A percentile compares a stretch with the other conserved stretches of the same genome.
Conservation (phyloP, 2,797 vertebrate genomes). For the Cyprinodon diabolis region DNA sequence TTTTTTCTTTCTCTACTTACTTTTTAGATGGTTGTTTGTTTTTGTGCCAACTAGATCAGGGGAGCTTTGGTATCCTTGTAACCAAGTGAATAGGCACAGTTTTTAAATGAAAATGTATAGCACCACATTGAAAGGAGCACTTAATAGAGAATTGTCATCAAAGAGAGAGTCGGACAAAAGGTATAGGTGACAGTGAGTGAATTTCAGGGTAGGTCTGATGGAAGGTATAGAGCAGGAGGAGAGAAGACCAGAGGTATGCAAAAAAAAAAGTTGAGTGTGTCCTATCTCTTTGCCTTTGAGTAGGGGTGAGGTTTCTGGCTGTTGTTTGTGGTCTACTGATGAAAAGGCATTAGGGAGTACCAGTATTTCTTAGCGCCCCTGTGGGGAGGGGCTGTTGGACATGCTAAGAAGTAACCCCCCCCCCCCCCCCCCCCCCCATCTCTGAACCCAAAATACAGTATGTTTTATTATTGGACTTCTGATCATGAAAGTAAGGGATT, state of each 20-base stretch:
- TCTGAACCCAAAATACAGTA: too few relatives aligned
- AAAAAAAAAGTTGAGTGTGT: slow-evolving; percentile 22
- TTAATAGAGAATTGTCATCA: slow-evolving; percentile 50
- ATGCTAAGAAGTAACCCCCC: too few relatives aligned
- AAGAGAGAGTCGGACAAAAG: slow-evolving; percentile 44
- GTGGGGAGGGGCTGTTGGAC: too few relatives aligned
- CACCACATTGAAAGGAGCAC: slow-evolving; percentile 44
- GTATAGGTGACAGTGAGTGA: slow-evolving; percentile 25
- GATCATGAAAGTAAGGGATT: too few relatives aligned
- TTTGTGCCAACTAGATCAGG: slow-evolving; percentile 67
- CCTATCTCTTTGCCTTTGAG: too few relatives aligned
- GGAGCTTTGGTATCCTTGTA: slow-evolving; percentile 60
- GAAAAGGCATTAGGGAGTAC: too few relatives aligned
- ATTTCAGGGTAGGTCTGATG: slow-evolving; percentile 37
- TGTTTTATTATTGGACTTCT: too few relatives aligned
- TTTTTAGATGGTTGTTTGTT: slow-evolving; percentile 56
- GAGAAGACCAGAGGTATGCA: slow-evolving; percentile 45
- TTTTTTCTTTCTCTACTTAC: slow-evolving; percentile 22
- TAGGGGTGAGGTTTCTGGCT: too few relatives aligned
- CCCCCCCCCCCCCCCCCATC: too few relatives aligned
- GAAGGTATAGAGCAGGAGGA: slow-evolving; percentile 29
- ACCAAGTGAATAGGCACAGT: slow-evolving; percentile 59
- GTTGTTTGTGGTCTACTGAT: too few relatives aligned
- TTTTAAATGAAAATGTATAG: slow-evolving; percentile 72
- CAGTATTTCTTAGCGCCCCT: too few relatives aligned